phyloP scores from a whole-genome alignment of 64 coral and sea anemone genomes.

The Actinia tenebrosa region DNA sequence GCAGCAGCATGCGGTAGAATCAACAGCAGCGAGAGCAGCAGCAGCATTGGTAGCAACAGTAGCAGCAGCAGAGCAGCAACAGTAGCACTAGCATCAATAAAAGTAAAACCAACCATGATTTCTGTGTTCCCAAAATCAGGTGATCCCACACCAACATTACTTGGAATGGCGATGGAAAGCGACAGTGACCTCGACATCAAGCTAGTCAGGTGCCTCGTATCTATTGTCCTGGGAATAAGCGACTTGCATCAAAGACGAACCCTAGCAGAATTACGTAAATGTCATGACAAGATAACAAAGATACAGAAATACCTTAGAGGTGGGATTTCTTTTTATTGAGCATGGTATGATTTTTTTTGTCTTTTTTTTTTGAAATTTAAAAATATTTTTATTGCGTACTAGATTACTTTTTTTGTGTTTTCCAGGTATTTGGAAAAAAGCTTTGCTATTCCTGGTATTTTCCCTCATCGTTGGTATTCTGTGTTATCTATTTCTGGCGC shows the following conservation, averaged over 20 bases:
- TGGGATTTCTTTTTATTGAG: background rate
- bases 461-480: constrained; percentile 41
- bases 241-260: background rate
- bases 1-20: background rate
- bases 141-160: background rate
- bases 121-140: background rate
- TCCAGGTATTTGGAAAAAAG: constrained; percentile 60
- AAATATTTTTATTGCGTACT: too few relatives aligned
- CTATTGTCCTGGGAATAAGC: constrained; percentile 32
- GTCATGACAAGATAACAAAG: constrained; percentile 8
- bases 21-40: background rate
- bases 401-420: background rate
- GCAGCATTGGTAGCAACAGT: background rate
- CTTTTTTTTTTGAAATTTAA: background rate
- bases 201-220: constrained; percentile 12
- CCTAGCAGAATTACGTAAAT: constrained; percentile 9
- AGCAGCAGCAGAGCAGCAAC: background rate
- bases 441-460: constrained; percentile 40
- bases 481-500: constrained; percentile 72
- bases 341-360: too few relatives aligned
- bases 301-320: constrained; percentile 18
- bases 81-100: background rate
- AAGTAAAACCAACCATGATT: background rate
- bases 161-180: constrained; percentile 23
- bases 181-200: constrained; percentile 4